A percentile compares a stretch with the other conserved stretches of the same genome.
Evolutionary conservation across 2,888 invertebrate species (phyloP).

Genomic region (Perizoma flavofasciatum): DNA sequence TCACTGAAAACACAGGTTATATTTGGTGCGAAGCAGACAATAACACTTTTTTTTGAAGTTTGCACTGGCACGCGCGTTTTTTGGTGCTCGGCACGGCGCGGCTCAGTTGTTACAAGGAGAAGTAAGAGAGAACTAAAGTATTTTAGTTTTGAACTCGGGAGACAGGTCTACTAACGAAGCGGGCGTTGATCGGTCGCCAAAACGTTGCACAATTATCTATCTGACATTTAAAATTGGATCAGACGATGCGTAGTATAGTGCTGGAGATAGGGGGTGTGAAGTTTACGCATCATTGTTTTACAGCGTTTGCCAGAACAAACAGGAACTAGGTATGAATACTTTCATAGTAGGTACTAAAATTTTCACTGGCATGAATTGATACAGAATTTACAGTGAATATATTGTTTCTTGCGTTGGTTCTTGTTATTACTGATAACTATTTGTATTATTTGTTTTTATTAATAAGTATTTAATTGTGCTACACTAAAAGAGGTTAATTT

Average conservation of each 20-base stretch:
- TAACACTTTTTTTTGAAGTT: slow-evolving; percentile 38
- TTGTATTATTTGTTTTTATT: background rate
- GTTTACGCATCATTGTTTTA: slow-evolving; percentile 28
- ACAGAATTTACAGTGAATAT: no score
- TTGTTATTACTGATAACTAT: background rate
- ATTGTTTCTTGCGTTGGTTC: background rate
- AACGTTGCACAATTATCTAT: slow-evolving; percentile 80
- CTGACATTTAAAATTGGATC: slow-evolving; percentile 84
- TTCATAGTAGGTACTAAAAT: no score
- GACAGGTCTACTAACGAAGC: slow-evolving; percentile 57
- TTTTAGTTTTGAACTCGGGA: slow-evolving; percentile 49
- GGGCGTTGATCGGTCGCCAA: slow-evolving; percentile 73
- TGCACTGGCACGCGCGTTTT: slow-evolving; percentile 34
- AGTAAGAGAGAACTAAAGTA: slow-evolving; percentile 61
- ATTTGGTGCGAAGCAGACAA: slow-evolving; percentile 41
- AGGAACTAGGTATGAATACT: no score
- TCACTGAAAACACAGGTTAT: slow-evolving; percentile 47
- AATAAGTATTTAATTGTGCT: no score
- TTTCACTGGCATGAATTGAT: no score
- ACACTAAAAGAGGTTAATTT: no score
- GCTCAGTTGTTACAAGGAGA: slow-evolving; percentile 33
- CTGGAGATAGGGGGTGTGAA: slow-evolving; percentile 45
- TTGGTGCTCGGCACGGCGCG: slow-evolving; percentile 40
- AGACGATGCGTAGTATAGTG: slow-evolving; percentile 60
- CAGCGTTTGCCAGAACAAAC: slow-evolving; percentile 4